A percentile compares a stretch with the other conserved stretches of the same genome.
Evolutionary conservation across 2,797 vertebrate genomes (phyloP).

Genomic region (Eleutherodactylus coqui): DNA sequence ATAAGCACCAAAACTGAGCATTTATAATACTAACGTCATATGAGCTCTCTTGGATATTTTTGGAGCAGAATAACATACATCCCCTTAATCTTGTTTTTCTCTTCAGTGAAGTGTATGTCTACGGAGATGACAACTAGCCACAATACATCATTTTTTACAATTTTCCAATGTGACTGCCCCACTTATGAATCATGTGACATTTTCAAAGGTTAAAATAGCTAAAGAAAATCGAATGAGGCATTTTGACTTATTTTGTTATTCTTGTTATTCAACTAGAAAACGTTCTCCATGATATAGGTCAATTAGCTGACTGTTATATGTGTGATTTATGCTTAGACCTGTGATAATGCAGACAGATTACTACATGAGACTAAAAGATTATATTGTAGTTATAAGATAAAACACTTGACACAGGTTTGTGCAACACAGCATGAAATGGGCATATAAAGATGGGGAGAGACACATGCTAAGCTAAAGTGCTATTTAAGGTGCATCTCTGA

Average conservation of each 20-base stretch:
- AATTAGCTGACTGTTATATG: neutral
- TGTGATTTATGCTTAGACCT: neutral
- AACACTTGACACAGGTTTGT: constrained; percentile 1
- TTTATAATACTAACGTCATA: neutral
- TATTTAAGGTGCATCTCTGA: neutral
- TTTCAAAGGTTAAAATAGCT: constrained; percentile 16
- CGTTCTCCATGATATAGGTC: neutral
- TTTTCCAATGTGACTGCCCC: neutral
- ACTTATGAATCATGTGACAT: constrained; percentile 11
- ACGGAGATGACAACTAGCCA: neutral
- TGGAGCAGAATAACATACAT: neutral
- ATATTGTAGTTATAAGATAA: neutral
- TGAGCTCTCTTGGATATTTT: neutral
- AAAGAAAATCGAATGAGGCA: constrained; percentile 12
- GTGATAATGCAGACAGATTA: constrained; percentile 6
- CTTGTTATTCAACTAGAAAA: neutral
- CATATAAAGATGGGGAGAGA: neutral
- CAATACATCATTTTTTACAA: constrained; percentile 11
- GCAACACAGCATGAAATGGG: constrained; percentile 11
- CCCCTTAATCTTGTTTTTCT: neutral
- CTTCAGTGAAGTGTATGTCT: neutral
- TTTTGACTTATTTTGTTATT: neutral
- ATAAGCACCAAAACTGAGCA: neutral
- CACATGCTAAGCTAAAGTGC: neutral
- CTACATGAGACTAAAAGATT: neutral